Base-by-base conservation (phyloP, 2,113 vertebrate species). In the Ploceus nigricollis region DNA sequence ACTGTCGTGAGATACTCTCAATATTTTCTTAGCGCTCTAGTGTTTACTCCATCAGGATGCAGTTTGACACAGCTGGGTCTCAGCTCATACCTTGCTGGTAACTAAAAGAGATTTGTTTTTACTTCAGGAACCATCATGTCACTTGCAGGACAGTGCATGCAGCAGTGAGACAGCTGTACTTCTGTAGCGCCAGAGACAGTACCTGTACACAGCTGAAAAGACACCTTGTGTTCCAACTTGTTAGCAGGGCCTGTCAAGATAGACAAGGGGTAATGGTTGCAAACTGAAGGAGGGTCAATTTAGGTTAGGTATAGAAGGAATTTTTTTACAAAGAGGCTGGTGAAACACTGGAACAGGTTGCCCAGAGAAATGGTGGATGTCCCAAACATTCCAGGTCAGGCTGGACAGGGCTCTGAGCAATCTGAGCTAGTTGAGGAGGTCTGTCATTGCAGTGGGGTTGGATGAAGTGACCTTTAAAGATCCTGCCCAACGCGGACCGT, bases 401-500 rank as follows among this genome's bases (percentile, higher is more conserved):
- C 47, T 42, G 54, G 25, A 23, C 11, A 48, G 54, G 24, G 14
- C 70, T 66, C 28, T 30, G 45, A 89, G 17, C 11, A 35, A 11
- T 23, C 30, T 20, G 35, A 15, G 11, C 63, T 35, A 2, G 11
- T 23, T 31, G 24, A 31, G 54, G 54, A 27, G 9, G 3, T 31
- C n/a, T 15, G 30, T 61, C 22, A 2, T 40, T 35, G 25, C 25
- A 11, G 40, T 31, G 54, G 40, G 17, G 11, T 27, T 40, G 54
- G 6, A 42, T 4, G 25, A 63, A 48, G 42, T 13, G 39, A 45
- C 27, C 5, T n/a, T n/a, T 23, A 45, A 28, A n/a, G 8, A 30
- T 56, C 15, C 35, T 2, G 1, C 19, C 51, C 31, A 6, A 5
- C 14, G 10, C 4, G 4, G 47, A 35, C 11, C 22, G 1, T 8